Evolutionary conservation across 2,113 vertebrate species (phyloP).

Genomic region (Bubo scandiacus): DNA sequence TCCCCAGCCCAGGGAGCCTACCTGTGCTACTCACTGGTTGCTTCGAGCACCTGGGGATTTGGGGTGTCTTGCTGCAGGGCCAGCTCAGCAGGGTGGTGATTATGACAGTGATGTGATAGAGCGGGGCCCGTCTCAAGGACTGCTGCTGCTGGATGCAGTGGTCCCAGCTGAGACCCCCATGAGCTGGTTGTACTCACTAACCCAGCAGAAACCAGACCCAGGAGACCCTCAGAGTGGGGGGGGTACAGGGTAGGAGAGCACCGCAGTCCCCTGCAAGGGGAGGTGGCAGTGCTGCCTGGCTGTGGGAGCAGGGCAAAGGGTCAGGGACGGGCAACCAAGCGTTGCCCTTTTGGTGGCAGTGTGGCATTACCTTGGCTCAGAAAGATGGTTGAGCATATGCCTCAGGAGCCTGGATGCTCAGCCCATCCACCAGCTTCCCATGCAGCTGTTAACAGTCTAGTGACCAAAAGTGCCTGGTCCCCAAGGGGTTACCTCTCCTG

Average conservation of each 20-base stretch:
- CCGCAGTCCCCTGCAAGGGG: background rate
- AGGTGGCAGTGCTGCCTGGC: background rate
- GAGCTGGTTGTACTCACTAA: background rate
- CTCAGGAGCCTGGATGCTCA: background rate
- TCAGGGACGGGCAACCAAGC: background rate
- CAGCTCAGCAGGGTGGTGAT: background rate
- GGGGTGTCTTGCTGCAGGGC: background rate
- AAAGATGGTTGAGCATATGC: background rate
- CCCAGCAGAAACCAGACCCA: background rate
- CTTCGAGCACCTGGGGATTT: background rate
- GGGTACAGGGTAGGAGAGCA: background rate
- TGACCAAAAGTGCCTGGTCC: background rate
- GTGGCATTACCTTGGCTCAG: conserved; percentile 38
- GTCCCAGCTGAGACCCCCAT: background rate
- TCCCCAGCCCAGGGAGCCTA: background rate
- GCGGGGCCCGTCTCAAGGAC: fast-evolving
- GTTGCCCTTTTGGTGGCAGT: conserved; percentile 59
- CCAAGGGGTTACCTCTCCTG: background rate
- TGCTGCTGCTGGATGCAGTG: background rate
- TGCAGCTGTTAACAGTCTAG: background rate
- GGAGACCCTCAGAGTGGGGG: background rate
- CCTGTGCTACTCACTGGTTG: background rate
- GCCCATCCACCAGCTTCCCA: background rate
- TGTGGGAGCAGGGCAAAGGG: background rate
- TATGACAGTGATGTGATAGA: fast-evolving